phyloP scores from a whole-genome alignment of 1,140 invertebrate genomes.

The Liolophura sinensis region DNA sequence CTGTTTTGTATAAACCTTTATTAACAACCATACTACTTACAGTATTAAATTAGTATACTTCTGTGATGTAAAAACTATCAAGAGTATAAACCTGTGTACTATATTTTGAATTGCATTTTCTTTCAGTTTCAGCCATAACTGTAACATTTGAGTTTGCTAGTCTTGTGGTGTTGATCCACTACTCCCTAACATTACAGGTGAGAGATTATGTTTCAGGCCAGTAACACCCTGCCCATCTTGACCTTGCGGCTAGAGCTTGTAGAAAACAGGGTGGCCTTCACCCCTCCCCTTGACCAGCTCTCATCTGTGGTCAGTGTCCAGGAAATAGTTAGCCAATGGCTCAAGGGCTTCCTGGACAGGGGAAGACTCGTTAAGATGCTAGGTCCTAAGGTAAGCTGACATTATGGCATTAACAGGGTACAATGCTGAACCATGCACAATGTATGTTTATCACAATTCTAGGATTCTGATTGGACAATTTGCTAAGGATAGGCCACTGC shows the following conservation, averaged over 20 bases:
- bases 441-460: too few species aligned
- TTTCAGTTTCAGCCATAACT: not conserved
- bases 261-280: conserved; percentile 49
- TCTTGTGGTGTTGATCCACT: too few species aligned
- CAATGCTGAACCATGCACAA: too few species aligned
- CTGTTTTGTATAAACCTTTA: too few species aligned
- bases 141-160: not conserved
- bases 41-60: too few species aligned
- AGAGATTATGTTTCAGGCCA: conserved; percentile 20
- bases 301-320: conserved; percentile 52
- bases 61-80: too few species aligned
- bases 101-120: not conserved
- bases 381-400: conserved; percentile 43
- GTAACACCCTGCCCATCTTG: conserved; percentile 42
- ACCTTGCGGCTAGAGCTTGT: conserved; percentile 54
- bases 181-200: not conserved
- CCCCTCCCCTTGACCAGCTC: conserved; percentile 51
- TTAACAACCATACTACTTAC: too few species aligned
- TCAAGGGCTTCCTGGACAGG: conserved; percentile 48
- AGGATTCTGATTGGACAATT: too few species aligned
- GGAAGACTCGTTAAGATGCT: conserved; percentile 53
- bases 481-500: too few species aligned
- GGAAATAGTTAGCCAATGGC: conserved; percentile 51
- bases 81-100: too few species aligned
- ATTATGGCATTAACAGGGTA: not conserved